Evolutionary conservation across 2,113 vertebrate species (phyloP), one percentile per base, ranked within the genome.

Genomic region (Cebus imitator): DNA sequence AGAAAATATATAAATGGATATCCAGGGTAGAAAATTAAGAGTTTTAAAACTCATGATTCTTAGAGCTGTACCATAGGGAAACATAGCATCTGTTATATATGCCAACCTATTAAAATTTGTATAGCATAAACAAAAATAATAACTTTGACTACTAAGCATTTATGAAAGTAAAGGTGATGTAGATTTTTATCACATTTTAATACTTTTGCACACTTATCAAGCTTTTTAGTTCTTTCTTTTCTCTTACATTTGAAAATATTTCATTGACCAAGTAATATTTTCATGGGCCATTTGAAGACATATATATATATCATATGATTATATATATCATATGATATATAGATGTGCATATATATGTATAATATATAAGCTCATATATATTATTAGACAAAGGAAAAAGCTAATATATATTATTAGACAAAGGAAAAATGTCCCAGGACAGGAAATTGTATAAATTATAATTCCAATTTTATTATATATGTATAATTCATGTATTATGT

Each of bases 111-210:
- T 85, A 37, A 72, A 87, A 43, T 45, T 2, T 35, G 8, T 9
- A 57, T 0, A 85, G 14, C 10, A 82, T 4, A 57, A 81, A 81
- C 9, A 88, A 78, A 79, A 79, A 3, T 81, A 91, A 95, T 1
- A 75, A 40, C 30, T 94, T n/a, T 94, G 70, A 58, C 30, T 91
- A 95, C 68, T 72, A 90, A 90, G 20, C 35, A 94, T 81, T 27
- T 82, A 81, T 50, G 79, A 73, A 96, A 92, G 55, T 43, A 76
- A 82, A 75, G n/a, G 35, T 13, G 40, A 81, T 80, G 1, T 9
- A 52, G n/a, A 94, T 52, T 80, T 80, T 7, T 85, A 61, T 87
- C 12, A 12, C 32, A 72, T 35, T 86, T 64, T 78, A 50, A 79
- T 87, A 55, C 9, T 96, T 91, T 30, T 25, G 66, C 72, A 82